These are phyloP conservation scores for Eupeodes corollae DNA, from an alignment of 1,140 invertebrate species.

Conservation along the genomic window DNA sequence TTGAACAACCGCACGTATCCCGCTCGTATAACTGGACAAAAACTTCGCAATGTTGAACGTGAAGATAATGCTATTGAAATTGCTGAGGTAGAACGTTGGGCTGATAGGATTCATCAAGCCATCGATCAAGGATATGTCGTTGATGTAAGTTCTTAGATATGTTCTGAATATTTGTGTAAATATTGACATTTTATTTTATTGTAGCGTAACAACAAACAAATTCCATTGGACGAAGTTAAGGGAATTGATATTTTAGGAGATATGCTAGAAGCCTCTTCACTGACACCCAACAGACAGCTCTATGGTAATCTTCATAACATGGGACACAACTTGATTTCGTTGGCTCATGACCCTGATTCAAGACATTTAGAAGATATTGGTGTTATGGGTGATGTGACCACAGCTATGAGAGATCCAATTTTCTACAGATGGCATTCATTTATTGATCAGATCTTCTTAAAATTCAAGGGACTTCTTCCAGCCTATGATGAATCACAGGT, in stretches of 20 bases:
- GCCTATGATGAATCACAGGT: slow-evolving; percentile 42
- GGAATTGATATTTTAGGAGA: slow-evolving; percentile 53
- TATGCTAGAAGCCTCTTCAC: slow-evolving; percentile 46
- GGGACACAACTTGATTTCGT: slow-evolving; percentile 49
- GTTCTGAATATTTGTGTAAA: background rate
- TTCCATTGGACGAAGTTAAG: slow-evolving; percentile 20
- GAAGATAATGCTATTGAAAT: slow-evolving; percentile 45
- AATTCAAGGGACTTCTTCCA: slow-evolving; percentile 50
- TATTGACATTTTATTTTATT: background rate
- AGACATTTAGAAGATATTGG: slow-evolving; percentile 48
- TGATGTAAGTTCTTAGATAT: slow-evolving; percentile 23
- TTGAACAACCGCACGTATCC: slow-evolving; percentile 46
- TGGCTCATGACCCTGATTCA: slow-evolving; percentile 50
- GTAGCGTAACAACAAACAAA: slow-evolving; percentile 15
- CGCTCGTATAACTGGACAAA: slow-evolving; percentile 40
- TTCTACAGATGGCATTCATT: slow-evolving; percentile 61
- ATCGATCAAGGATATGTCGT: slow-evolving; percentile 45
- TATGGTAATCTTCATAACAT: slow-evolving; percentile 56
- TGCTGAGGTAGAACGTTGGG: slow-evolving; percentile 46
- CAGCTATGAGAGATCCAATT: slow-evolving; percentile 56
- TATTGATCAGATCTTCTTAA: slow-evolving; percentile 52
- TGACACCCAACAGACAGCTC: slow-evolving; percentile 44
- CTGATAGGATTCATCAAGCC: slow-evolving; percentile 46
- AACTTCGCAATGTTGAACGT: slow-evolving; percentile 41
- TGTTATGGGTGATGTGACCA: slow-evolving; percentile 55